Base-by-base conservation (phyloP, 1,140 invertebrate genomes). In the Camponotus pennsylvanicus region DNA sequence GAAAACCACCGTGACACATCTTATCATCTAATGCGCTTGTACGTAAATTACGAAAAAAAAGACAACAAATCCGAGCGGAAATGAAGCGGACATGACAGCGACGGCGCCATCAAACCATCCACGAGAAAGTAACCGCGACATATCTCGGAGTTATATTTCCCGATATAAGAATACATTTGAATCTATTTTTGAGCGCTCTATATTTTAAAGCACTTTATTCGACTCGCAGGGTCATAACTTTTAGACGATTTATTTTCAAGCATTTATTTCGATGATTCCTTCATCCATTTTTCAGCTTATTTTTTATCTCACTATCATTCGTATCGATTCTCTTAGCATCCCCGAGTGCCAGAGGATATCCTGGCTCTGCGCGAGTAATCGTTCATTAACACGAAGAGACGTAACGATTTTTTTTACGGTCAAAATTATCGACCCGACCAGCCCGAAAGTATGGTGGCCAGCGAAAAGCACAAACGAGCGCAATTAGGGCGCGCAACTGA, bases 391-490 rank as follows among this genome's bases (percentile, higher is more conserved):
- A 42, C 11, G 34, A 27, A 45, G 21, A 63, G 32, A 32, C 18
- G 18, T 37, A 49, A 27, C 40, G 55, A 61, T 45, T 75, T 71
- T 40, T 73, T 75, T 15, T 49, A 32, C 79, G 57, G 42, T 75
- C 69, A 61, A 75, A 83, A 73, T 83, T 61, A 61, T 83, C 57
- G 37, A 61, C 11, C 27, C 27, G 6, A 32, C 21, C 3, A n/a
- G 32, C 67, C 4, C 5, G n/a, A 55, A 5, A 27, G 27, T 67
- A 21, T 4, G 18, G n/a, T 13, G 15, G 34, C 40, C 45, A 55
- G 69, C 34, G 55, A 63, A 75, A 75, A 61, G 69, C 69, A 83
- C 55, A 75, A 83, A 83, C 57, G 79, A 75, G 40, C 1, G 57
- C 67, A 83, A 83, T 75, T 83, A 83, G 27, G 79, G 55, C 79